A percentile compares a stretch with the other conserved stretches of the same genome.
These are phyloP conservation scores for Apeira syringaria DNA, from an alignment of 2,888 invertebrate genomes.

Conservation along the genomic window DNA sequence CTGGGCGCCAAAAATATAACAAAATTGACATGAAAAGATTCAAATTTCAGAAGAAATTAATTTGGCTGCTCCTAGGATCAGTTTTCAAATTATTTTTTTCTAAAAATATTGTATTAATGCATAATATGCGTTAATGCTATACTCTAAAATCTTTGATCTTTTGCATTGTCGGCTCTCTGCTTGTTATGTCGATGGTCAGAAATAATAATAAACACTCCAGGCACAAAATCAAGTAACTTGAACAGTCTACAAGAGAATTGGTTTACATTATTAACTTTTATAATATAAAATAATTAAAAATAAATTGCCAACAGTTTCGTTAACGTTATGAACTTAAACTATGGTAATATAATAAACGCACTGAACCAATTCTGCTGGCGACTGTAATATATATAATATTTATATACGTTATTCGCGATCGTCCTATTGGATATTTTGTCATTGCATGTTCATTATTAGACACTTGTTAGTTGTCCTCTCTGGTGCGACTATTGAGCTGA, in stretches of 20 bases:
- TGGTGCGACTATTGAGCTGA: conserved; percentile 44
- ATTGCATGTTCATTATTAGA: conserved; percentile 56
- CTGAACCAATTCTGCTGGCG: conserved; percentile 45
- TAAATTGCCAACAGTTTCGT: conserved; percentile 20
- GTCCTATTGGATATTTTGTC: conserved; percentile 48
- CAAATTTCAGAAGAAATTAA: no score
- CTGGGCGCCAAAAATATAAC: conserved; percentile 18
- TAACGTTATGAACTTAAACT: conserved; percentile 22
- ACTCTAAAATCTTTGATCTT: no score
- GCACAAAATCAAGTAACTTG: conserved; percentile 44
- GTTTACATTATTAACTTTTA: conserved; percentile 35
- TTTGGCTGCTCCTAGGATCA: no score
- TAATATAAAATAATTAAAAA: conserved; percentile 14
- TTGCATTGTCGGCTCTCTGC: conserved; percentile 20
- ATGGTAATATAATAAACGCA: conserved; percentile 17
- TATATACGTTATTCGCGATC: conserved; percentile 52
- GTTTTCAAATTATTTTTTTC: no score
- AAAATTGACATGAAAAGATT: no score
- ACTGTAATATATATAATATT: conserved; percentile 40
- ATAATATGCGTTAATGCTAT: no score
- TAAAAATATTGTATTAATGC: no score
- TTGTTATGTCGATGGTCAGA: conserved; percentile 24
- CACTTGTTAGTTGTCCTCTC: conserved; percentile 49
- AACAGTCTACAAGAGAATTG: conserved; percentile 54
- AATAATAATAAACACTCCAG: conserved; percentile 35